These are phyloP conservation scores for Eristalis tenax DNA, from an alignment of 2,888 invertebrate genomes.

Conservation along the genomic window DNA sequence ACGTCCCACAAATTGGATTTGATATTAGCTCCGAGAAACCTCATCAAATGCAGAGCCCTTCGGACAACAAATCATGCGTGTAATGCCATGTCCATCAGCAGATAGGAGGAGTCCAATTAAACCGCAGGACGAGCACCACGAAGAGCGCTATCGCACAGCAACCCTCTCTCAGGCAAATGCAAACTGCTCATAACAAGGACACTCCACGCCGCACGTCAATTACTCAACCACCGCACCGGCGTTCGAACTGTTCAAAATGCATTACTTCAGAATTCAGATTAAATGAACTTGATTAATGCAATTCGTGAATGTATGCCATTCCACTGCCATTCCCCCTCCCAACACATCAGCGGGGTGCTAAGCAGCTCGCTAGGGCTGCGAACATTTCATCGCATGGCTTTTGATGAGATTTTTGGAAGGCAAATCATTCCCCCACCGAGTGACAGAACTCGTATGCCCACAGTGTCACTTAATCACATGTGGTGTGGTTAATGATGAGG, in stretches of 20 bases:
- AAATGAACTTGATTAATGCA: conserved; percentile 57
- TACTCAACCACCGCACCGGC: not conserved
- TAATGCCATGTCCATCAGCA: not conserved
- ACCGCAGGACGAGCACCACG: not conserved
- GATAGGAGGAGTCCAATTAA: not conserved
- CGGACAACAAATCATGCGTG: conserved; percentile 3
- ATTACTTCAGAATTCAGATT: conserved; percentile 45
- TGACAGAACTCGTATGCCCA: not conserved
- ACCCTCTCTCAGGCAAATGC: not conserved
- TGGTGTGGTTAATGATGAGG: conserved; percentile 42
- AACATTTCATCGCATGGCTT: not conserved
- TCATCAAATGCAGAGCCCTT: not conserved
- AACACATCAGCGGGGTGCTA: not conserved
- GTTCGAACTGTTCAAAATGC: conserved; percentile 37
- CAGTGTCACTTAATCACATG: conserved; percentile 44
- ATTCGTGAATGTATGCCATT: not conserved
- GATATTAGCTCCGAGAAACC: not conserved
- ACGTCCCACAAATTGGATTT: not conserved
- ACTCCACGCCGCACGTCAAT: conserved; percentile 12
- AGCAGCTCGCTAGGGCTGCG: not conserved
- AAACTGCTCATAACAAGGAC: not conserved
- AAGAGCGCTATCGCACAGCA: not conserved
- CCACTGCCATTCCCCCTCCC: not conserved
- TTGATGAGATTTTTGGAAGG: not conserved
- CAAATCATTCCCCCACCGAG: not conserved